These are phyloP conservation scores for Psococerastis gibbosa DNA, from an alignment of 2,888 invertebrate species.

Conservation along the genomic window DNA sequence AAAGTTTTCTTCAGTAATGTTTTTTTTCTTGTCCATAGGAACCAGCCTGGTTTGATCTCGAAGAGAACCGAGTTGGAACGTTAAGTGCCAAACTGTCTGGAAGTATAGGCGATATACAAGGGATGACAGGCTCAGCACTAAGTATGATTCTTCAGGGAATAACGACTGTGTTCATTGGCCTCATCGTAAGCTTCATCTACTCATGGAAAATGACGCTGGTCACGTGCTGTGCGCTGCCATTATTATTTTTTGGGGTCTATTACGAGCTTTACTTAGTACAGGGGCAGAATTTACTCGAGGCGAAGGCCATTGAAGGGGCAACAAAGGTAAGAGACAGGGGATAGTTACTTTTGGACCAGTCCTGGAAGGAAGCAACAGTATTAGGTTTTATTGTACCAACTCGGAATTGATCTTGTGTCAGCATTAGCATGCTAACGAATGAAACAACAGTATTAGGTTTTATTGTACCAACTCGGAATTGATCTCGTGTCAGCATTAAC, in stretches of 20 bases:
- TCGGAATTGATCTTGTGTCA: too few species aligned
- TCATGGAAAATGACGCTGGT: constrained; percentile 3
- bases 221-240: not conserved
- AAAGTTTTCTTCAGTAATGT: too few species aligned
- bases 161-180: constrained; percentile 22
- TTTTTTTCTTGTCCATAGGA: constrained; percentile 34
- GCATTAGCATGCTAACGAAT: too few species aligned
- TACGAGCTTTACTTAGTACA: constrained; percentile 39
- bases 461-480: too few species aligned
- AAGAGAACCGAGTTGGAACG: constrained; percentile 47
- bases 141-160: constrained; percentile 47
- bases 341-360: too few species aligned
- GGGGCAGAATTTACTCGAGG: constrained; percentile 36
- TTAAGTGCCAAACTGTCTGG: constrained; percentile 48
- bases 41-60: constrained; percentile 53
- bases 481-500: too few species aligned
- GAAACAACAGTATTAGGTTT: too few species aligned
- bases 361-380: too few species aligned
- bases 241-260: not conserved
- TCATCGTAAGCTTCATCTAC: constrained; percentile 1
- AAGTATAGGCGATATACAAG: constrained; percentile 57
- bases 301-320: constrained; percentile 41
- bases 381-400: too few species aligned
- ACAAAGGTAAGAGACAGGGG: constrained; percentile 29
- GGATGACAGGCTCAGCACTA: constrained; percentile 50